phyloP scores from a whole-genome alignment of 2,113 vertebrate genomes.

The Pygathrix nemaeus region DNA sequence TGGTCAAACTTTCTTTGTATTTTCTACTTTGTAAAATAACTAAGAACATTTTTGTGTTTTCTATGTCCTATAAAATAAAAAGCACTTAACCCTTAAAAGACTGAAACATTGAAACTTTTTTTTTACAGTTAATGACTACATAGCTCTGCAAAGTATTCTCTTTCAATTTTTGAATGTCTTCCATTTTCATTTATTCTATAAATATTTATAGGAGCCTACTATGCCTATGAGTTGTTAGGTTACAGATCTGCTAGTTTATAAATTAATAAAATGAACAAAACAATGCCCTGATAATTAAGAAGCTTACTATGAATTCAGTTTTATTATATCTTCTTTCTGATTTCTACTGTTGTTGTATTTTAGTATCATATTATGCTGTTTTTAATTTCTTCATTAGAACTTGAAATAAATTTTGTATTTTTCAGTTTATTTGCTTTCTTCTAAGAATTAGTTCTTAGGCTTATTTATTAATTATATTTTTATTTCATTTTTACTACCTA shows the following conservation, averaged over 20 bases:
- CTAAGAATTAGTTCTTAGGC: background rate
- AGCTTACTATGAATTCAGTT: background rate
- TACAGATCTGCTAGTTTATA: background rate
- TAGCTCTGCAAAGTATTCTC: background rate
- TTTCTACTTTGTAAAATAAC: background rate
- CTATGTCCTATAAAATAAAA: background rate
- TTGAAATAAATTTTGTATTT: background rate
- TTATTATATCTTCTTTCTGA: background rate
- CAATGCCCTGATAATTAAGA: background rate
- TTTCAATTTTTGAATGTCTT: background rate
- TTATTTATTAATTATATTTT: background rate
- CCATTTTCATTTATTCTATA: constrained; percentile 18
- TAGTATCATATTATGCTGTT: background rate
- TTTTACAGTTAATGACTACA: background rate
- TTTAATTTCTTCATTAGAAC: constrained; percentile 24
- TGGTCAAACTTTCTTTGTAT: background rate
- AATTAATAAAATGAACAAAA: background rate
- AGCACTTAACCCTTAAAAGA: background rate
- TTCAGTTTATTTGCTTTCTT: background rate
- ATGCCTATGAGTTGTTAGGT: background rate
- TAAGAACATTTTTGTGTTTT: background rate
- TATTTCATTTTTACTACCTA: background rate
- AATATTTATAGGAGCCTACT: constrained; percentile 30
- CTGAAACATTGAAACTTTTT: background rate
- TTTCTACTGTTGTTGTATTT: background rate